Base-by-base conservation (phyloP, 53 echinoderm and acorn worm species). In the Holothuria leucospilota region DNA sequence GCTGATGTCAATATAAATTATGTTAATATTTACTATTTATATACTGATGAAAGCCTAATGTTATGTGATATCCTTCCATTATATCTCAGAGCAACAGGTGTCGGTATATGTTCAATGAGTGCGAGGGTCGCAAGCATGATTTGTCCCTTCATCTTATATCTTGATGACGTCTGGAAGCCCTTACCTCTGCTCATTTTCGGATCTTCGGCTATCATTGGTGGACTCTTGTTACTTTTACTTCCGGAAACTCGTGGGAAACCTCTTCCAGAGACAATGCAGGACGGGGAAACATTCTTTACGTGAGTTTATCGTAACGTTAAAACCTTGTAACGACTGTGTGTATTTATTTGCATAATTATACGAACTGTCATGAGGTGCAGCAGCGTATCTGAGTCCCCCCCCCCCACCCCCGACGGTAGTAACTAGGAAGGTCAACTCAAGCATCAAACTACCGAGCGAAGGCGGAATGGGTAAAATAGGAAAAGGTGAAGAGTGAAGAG, bases 171-270 rank as follows among this genome's bases (percentile, higher is more conserved):
- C 27, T 78, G 79, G 79, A 30, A 52, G 49, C 79, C 79, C 26
- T 56, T 78, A 23, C 79, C 79, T 6, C 58, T 78, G 7, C 25
- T 78, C 28, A 78, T 78, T 13, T 78, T 78, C 60, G 79, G 79
- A 5, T 25, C 29, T 21, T 59, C 79, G 24, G 60, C 79, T 21
- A 14, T 78, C 26, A 13, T 78, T 9, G 79, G 58, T 4, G 79
- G 58, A 2, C 26, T 58, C 27, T 59, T 78, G 58, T 23, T 78
- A 20, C 51, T 78, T 49, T 56, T 78, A 13, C 56, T 78, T 29
- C 79, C 79, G 27, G 79, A 78, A 18, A 78, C 79, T 24, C 52
- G 79, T 13, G 79, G 79, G 20, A 78, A 78, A 27, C n/a, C 42
- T 13, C 79, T 78, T 2, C 79, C 79, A 59, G 79, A 78, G n/a